A percentile compares a stretch with the other conserved stretches of the same genome.
Evolutionary conservation across 1,140 invertebrate genomes (phyloP).

Genomic region (Zaprionus lachaisei): DNA sequence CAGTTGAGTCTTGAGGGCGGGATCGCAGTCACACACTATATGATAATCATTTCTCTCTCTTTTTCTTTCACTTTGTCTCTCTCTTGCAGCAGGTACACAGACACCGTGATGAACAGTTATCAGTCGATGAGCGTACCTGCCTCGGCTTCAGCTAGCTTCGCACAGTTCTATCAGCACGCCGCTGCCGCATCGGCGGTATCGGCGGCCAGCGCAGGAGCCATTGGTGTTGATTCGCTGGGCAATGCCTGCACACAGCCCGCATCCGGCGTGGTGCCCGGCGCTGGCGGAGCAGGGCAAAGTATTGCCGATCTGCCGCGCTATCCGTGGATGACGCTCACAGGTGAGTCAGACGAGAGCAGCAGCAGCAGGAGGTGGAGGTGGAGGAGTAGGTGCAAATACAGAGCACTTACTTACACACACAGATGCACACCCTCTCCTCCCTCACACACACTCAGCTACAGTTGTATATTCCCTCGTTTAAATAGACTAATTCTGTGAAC

Average conservation of each 20-base stretch:
- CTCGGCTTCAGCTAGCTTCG: slow-evolving; percentile 86
- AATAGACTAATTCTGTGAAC: slow-evolving; percentile 27
- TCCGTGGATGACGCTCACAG: slow-evolving; percentile 99
- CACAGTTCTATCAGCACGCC: slow-evolving; percentile 95
- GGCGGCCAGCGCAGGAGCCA: slow-evolving; percentile 86
- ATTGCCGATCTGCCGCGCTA: slow-evolving; percentile 94
- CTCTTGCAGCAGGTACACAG: slow-evolving; percentile 77
- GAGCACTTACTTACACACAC: too few relatives aligned
- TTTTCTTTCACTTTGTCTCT: slow-evolving; percentile 17
- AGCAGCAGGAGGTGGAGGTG: background rate
- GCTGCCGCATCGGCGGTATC: slow-evolving; percentile 87
- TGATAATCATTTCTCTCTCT: slow-evolving; percentile 47
- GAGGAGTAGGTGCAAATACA: too few relatives aligned
- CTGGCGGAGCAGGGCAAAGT: slow-evolving; percentile 88
- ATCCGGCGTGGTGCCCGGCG: slow-evolving; percentile 84
- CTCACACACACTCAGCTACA: background rate
- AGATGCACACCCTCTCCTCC: too few relatives aligned
- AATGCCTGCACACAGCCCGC: slow-evolving; percentile 87
- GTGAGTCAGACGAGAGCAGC: slow-evolving; percentile 85
- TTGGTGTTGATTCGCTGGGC: slow-evolving; percentile 82
- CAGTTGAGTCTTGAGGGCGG: slow-evolving; percentile 17
- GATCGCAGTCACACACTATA: slow-evolving; percentile 13
- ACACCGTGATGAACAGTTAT: slow-evolving; percentile 84
- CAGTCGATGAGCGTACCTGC: slow-evolving; percentile 84
- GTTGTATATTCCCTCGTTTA: slow-evolving; percentile 5